phyloP scores from a whole-genome alignment of 2,113 vertebrate genomes.

The Scatophagus argus region DNA sequence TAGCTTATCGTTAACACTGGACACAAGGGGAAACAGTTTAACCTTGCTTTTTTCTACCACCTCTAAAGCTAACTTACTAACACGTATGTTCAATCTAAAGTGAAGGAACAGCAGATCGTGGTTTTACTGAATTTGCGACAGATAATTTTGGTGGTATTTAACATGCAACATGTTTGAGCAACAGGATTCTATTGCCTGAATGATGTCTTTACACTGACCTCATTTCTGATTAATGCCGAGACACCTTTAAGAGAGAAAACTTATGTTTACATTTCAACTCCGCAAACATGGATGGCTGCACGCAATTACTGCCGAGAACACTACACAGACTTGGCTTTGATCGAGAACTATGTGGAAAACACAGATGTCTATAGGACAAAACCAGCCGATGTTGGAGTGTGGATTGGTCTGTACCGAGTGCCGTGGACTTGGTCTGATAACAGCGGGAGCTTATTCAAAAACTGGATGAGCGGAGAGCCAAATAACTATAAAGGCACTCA shows the following conservation, averaged over 20 bases:
- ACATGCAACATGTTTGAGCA: too few species aligned
- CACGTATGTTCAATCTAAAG: too few species aligned
- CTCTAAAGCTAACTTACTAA: too few species aligned
- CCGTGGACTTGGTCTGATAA: conserved; percentile 13
- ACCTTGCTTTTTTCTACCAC: too few species aligned
- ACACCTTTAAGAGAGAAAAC: background rate
- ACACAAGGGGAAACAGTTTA: too few species aligned
- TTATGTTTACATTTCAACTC: background rate
- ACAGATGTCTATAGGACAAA: background rate
- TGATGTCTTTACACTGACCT: background rate
- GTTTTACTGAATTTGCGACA: too few species aligned
- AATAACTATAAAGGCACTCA: background rate
- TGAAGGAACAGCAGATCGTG: too few species aligned
- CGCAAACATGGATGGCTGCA: background rate
- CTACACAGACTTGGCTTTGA: background rate
- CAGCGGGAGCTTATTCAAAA: background rate
- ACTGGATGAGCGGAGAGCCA: background rate
- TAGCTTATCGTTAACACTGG: too few species aligned
- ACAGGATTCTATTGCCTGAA: too few species aligned
- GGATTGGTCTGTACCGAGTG: conserved; percentile 25
- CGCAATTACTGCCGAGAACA: background rate
- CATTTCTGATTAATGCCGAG: background rate
- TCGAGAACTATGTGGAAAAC: background rate
- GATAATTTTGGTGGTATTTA: too few species aligned
- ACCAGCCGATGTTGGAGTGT: rapidly evolving